Evolutionary conservation across 2,113 vertebrate genomes (phyloP), one percentile per base, ranked within the genome.

Genomic region (Passer domesticus): DNA sequence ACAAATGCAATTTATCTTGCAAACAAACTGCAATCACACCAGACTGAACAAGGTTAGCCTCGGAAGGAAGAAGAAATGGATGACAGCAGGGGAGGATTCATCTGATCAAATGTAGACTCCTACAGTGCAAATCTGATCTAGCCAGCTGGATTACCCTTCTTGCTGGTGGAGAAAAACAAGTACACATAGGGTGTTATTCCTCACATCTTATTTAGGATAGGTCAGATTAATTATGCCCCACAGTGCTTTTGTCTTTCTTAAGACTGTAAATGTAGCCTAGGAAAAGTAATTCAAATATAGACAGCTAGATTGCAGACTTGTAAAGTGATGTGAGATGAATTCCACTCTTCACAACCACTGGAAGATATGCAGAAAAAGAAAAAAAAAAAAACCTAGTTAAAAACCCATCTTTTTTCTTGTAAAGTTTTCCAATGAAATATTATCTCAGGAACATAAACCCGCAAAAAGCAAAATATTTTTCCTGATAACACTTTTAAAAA

Each of bases 81-180:
- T 69, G 75, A 75, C 74, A 92, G 82, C 77, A 85, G 94, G 91
- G 83, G 43, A 91, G 87, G 70, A 90, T 70, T 87, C 91, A 77
- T 88, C 87, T 90, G 95, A 85, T 90, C 94, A 95, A 95, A 94
- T 82, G 90, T 90, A 90, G 88, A 64, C 94, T 94, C 95, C 96
- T 83, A 91, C 81, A 85, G 95, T 69, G 81, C 68, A 90, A 93
- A 96, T 80, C 92, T 96, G 90, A 90, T 90, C 87, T 82, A 85
- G 84, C 39, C 87, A 94, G 94, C 87, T 87, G 95, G 87, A 93
- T 83, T 93, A 84, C 90, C 49, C 70, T 85, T 95, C 94, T 66
- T 96, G 90, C 70, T 37, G 49, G 82, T 69, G 37, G 70, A 91
- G 75, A 91, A 90, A 96, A 94, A 93, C 92, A 91, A 94, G 95